Conservation (phyloP, 1,140 invertebrate species). For the Trachelipus rathkii region DNA sequence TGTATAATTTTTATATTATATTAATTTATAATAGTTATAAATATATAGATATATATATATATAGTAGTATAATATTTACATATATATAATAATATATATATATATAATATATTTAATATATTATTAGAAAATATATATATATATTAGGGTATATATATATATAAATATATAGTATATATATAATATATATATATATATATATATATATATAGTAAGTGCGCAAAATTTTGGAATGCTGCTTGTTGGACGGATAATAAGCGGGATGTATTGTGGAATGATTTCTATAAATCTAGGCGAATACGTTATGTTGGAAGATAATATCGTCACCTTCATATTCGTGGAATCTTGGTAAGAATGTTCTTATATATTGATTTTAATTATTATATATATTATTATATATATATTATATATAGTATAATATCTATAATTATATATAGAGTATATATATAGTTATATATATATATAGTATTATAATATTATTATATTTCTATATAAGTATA, state of each 20-base stretch:
- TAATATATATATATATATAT: too few relatives aligned
- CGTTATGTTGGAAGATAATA: conserved; percentile 27
- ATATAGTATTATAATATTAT: background rate
- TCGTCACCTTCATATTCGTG: conserved; percentile 11
- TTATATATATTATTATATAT: background rate
- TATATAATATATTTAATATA: too few relatives aligned
- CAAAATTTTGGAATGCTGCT: conserved; percentile 14
- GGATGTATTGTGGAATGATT: conserved; percentile 49
- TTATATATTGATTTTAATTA: background rate
- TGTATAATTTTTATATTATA: too few relatives aligned
- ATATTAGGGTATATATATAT: too few relatives aligned
- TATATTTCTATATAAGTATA: background rate
- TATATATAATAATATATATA: too few relatives aligned
- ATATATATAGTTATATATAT: background rate
- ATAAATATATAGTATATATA: too few relatives aligned
- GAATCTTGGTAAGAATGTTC: conserved; percentile 1
- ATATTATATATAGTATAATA: background rate
- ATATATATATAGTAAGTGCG: too few relatives aligned
- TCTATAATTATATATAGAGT: background rate
- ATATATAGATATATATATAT: too few relatives aligned
- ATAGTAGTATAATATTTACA: too few relatives aligned
- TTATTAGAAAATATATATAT: too few relatives aligned
- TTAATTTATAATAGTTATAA: too few relatives aligned
- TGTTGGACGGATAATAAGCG: conserved; percentile 16
- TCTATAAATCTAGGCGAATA: conserved; percentile 17